Conservation (phyloP, 2,113 vertebrate species). For the Callocephalon fimbriatum region DNA sequence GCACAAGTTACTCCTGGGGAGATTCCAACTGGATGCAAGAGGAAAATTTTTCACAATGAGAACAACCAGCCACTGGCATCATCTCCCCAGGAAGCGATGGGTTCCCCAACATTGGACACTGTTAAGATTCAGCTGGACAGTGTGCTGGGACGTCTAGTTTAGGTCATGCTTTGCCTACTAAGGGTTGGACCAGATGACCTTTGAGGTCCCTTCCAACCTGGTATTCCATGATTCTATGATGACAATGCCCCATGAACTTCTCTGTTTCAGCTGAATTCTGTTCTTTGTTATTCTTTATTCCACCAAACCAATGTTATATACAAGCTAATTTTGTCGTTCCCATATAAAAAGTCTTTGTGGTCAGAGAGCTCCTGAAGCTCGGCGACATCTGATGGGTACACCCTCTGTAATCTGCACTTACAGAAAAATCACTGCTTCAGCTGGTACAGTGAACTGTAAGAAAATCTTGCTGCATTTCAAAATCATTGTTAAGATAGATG, state of each 20-base stretch:
- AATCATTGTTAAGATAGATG: not conserved
- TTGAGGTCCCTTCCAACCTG: not conserved
- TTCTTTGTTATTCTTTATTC: not conserved
- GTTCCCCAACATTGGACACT: not conserved
- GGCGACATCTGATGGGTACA: not conserved
- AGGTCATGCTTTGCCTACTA: not conserved
- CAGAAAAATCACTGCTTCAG: not conserved
- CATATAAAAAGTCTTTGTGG: not conserved
- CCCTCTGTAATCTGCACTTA: not conserved
- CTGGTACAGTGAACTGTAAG: not conserved
- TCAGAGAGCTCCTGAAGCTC: not conserved
- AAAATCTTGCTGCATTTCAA: not conserved
- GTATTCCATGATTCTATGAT: not conserved
- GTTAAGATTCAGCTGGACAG: not conserved
- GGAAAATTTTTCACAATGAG: not conserved
- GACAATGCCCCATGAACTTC: not conserved
- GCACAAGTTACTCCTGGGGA: not conserved
- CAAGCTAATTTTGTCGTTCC: not conserved
- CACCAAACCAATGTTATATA: not conserved
- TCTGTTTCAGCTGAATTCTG: not conserved
- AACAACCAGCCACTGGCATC: not conserved
- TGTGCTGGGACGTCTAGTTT: not conserved
- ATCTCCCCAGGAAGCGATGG: not conserved
- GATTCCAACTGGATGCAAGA: not conserved
- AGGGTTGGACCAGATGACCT: not conserved